These are phyloP conservation scores for Synergus gifuensis DNA, from an alignment of 2,888 invertebrate genomes.

Conservation along the genomic window DNA sequence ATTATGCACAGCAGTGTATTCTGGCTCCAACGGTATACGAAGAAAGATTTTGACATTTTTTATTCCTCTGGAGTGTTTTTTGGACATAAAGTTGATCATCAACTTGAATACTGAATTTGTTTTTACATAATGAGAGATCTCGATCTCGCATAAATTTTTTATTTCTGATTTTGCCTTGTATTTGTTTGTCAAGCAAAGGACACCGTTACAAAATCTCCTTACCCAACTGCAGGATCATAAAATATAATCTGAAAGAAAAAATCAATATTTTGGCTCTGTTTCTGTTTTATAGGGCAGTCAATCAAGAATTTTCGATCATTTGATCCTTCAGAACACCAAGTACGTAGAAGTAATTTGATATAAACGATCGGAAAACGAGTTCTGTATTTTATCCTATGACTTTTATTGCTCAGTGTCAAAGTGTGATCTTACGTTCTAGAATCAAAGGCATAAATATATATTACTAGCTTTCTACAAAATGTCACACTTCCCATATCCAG, in stretches of 20 bases:
- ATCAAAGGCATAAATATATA: not conserved
- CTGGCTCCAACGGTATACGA: not conserved
- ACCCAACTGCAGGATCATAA: not conserved
- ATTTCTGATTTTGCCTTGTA: not conserved
- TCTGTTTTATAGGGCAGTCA: not conserved
- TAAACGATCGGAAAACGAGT: not conserved
- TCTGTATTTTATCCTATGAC: not conserved
- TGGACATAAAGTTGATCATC: slow-evolving; percentile 6
- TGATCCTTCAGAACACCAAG: no score
- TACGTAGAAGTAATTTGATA: not conserved
- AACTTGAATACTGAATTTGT: slow-evolving; percentile 6
- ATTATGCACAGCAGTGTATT: not conserved
- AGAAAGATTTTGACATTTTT: slow-evolving; percentile 2
- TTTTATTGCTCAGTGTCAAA: not conserved
- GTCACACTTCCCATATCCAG: not conserved
- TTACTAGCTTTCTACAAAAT: not conserved
- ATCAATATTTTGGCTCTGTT: not conserved
- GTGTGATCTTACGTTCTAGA: not conserved
- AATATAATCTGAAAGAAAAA: not conserved
- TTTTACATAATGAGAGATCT: slow-evolving; percentile 13
- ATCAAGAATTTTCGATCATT: no score
- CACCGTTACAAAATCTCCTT: not conserved
- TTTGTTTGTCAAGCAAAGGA: not conserved
- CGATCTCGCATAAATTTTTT: not conserved
- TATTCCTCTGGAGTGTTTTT: not conserved